Evolutionary conservation across 2,888 invertebrate genomes (phyloP).

Genomic region (Scaptomyza flava): DNA sequence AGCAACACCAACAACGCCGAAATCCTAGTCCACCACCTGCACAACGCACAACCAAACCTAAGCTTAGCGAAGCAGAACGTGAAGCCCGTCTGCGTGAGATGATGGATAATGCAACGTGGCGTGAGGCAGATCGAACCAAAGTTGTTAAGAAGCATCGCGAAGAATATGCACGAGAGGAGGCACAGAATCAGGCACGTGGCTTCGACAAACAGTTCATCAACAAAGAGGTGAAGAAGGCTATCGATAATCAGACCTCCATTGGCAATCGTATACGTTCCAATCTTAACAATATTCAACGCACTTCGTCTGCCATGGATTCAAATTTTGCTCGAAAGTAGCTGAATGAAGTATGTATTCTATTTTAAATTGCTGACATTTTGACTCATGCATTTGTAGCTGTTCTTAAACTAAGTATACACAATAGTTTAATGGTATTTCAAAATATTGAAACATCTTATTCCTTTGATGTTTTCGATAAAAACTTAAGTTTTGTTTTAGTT

Average conservation of each 20-base stretch:
- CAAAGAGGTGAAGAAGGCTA: slow-evolving; percentile 83
- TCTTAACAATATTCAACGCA: slow-evolving; percentile 94
- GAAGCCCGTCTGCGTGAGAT: slow-evolving; percentile 91
- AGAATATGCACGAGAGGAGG: slow-evolving; percentile 85
- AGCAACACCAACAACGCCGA: neutral
- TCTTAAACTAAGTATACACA: neutral
- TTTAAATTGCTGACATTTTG: too few species aligned
- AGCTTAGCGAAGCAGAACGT: slow-evolving; percentile 87
- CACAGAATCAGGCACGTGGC: slow-evolving; percentile 83
- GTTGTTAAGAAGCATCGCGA: slow-evolving; percentile 88
- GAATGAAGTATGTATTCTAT: neutral
- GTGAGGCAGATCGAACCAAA: slow-evolving; percentile 88
- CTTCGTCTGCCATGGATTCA: slow-evolving; percentile 91
- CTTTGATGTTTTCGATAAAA: too few species aligned
- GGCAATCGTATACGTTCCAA: slow-evolving; percentile 94
- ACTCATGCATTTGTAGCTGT: neutral
- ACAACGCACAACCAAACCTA: slow-evolving; percentile 51
- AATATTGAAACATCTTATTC: neutral
- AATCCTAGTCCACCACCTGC: slow-evolving; percentile 19
- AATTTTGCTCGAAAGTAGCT: slow-evolving; percentile 90
- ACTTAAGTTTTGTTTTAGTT: too few species aligned
- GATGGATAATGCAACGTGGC: slow-evolving; percentile 91
- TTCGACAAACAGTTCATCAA: slow-evolving; percentile 86
- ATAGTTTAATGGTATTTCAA: neutral
- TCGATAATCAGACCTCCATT: slow-evolving; percentile 88